Evolutionary conservation across 1,140 invertebrate species (phyloP), one percentile per base, ranked within the genome.

Genomic region (Eueides isabella): DNA sequence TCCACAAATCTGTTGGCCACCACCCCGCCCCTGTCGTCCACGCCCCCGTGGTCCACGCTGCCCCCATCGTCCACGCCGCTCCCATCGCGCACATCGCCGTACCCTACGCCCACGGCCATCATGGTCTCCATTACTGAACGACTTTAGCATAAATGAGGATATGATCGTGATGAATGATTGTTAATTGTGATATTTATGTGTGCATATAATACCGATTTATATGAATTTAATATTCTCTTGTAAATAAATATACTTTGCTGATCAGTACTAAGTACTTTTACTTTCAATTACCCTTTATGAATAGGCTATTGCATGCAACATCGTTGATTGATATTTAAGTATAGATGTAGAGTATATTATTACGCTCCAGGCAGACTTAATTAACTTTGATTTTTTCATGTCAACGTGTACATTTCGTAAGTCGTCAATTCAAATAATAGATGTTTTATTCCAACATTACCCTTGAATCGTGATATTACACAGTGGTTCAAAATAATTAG

Each of bases 151-250:
- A 79, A 76, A 75, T 82, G 76, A 81, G 82, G 74, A 79, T 81
- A 76, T 88, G 83, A 79, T 80, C 76, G 81, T 85, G 88, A 87
- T 71, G 87, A 74, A 90, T 92, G 89, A 86, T 79, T 92, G 90
- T 83, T 85, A 82, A 83, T 80, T 92, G 90, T 92, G 89, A 91
- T 92, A 92, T 92, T 92, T 92, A 92, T 90, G 88, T 90, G 87
- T 92, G 89, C 74, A 67, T 78, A 91, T 84, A 80, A 85, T 84
- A 76, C 82, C 88, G 81, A 81, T 78, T 80, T 79, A 74, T 76
- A 84, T 84, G 85, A 80, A 81, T 81, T 84, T 86, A 86, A 86
- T 90, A 90, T 82, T 88, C 80, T 82, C 76, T 78, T 92, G 90
- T 92, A 92, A 92, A 92, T 92, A 92, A 91, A 92, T 85, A 85